phyloP scores from a whole-genome alignment of 2,113 vertebrate genomes.

The Taxidea taxus region DNA sequence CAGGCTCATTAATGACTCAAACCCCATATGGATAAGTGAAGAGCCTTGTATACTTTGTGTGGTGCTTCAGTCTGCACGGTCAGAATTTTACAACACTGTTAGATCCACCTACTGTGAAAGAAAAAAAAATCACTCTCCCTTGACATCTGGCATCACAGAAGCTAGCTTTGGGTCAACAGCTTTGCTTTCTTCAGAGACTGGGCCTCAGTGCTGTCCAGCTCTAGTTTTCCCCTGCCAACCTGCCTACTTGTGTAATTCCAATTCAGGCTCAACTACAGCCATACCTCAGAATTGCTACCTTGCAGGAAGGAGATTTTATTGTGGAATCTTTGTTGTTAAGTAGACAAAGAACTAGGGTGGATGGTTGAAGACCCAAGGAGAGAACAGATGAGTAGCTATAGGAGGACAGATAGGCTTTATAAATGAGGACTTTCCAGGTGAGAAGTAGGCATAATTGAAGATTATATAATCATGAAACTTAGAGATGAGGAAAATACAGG shows the following conservation, averaged over 20 bases:
- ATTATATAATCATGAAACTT: not conserved
- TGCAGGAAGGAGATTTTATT: not conserved
- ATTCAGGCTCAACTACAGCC: not conserved
- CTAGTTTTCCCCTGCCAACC: not conserved
- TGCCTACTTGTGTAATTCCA: not conserved
- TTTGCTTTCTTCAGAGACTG: not conserved
- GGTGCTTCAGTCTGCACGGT: constrained; percentile 30
- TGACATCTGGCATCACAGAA: not conserved
- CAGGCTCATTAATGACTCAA: constrained; percentile 62
- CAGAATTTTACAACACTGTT: not conserved
- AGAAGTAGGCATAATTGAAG: not conserved
- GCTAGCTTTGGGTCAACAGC: not conserved
- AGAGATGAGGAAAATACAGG: not conserved
- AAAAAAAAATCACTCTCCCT: not conserved
- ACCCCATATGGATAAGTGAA: constrained; percentile 65
- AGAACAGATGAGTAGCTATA: not conserved
- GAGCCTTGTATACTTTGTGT: constrained; percentile 35
- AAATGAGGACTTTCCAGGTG: not conserved
- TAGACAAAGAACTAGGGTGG: not conserved
- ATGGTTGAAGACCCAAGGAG: not conserved
- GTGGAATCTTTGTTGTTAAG: not conserved
- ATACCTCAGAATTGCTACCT: not conserved
- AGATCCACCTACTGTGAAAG: not conserved
- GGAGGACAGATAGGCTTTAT: not conserved
- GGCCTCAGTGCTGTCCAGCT: not conserved